Evolutionary conservation across 2,797 vertebrate genomes (phyloP), one percentile per base, ranked within the genome.

Genomic region (Oreonectes daqikongensis): DNA sequence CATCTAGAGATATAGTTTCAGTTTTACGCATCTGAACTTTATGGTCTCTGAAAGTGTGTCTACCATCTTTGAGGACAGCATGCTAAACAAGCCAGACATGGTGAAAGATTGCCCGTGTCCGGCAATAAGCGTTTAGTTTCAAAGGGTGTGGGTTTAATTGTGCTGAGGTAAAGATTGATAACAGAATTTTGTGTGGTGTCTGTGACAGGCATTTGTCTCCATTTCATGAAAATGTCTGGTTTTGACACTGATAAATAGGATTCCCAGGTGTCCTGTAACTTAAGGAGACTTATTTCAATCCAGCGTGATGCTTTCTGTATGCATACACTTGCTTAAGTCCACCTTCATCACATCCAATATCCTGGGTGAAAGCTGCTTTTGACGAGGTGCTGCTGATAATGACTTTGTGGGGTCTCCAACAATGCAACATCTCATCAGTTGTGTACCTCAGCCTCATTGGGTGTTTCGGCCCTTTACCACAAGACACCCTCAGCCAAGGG

Each of bases 191-290:
- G 30, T n/a, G 68, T 64, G 40, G 30, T 72, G 44, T 75, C 60
- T 75, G 15, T 80, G 60, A 70, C 67, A 72, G 24, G 69, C 57
- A 61, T 63, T 69, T 46, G 65, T 70, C 22, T 79, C 44, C 53
- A 20, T 69, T 76, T 78, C 46, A 67, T 48, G 52, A 77, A 72
- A 67, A 28, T 67, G 77, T 77, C 82, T 79, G 63, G 48, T 66
- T 68, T 68, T 74, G 73, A 81, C 74, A 68, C 63, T 73, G 73
- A 68, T 69, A 40, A 71, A 72, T 81, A 42, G 24, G 64, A 79
- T 77, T 69, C 68, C 17, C 42, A 38, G 53, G 52, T 81, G 50
- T 75, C 40, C 48, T 26, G 79, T 74, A 79, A 77, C 38, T 66
- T 20, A 63, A 73, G 69, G 30, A 72, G 69, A 64, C 28, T 42